Base-by-base conservation (phyloP, 2,888 invertebrate genomes). In the Diaphora mendica region DNA sequence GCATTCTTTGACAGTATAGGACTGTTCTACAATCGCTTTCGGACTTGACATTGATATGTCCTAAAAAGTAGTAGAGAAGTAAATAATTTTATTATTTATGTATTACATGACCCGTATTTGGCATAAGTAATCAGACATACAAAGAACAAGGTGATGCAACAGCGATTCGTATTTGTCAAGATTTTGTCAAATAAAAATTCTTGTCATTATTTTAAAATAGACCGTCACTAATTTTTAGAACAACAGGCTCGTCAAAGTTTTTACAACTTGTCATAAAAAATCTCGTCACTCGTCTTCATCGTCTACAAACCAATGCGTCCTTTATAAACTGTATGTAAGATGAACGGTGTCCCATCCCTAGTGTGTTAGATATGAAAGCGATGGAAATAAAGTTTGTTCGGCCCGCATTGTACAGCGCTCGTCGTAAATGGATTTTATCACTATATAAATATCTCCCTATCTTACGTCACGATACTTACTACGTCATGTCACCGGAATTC, bases 311-410 rank as follows among this genome's bases (percentile, higher is more conserved):
- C 35, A 39, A 35, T 39, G 9, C n/a, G 39, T 8, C n/a, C n/a
- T 23, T 66, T 66, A 66, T 68, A 30, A 64, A 35, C 39, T 1
- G 23, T 23, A 9, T 13, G 17, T 39, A 65, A 65, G 35, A 13
- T 23, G 35, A 3, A 44, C 51, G 30, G n/a, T 68, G 68, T 78
- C 75, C 76, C 84, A 77, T 88, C 86, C 88, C 88, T 83, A 86
- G 87, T 83, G 84, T 88, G 87, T 88, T 85, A 91, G 92, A 94
- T 93, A 93, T 92, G 92, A 93, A 92, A 91, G 94, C 93, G 94
- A 95, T 94, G 94, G 93, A 94, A 95, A 95, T 94, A 94, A 92
- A 95, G 93, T 94, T 93, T 92, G 92, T 92, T 91, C 91, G 90
- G 88, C 90, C 91, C 92, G 93, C 93, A 91, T 92, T 94, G 92